phyloP scores from a whole-genome alignment of 2,797 vertebrate species.

The Helarctos malayanus region DNA sequence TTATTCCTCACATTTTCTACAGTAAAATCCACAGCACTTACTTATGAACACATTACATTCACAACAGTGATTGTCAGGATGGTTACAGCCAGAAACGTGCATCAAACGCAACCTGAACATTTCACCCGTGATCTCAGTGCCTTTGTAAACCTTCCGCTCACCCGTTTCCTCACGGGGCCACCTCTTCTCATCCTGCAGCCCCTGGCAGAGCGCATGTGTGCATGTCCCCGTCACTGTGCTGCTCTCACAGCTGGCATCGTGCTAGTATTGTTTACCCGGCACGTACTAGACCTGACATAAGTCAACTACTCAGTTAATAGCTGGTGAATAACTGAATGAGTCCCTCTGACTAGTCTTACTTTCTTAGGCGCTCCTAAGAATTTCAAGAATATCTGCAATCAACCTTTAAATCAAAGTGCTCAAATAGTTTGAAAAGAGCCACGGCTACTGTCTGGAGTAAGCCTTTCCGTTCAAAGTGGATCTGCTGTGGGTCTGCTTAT shows the following conservation, averaged over 20 bases:
- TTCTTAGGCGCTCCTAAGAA: neutral
- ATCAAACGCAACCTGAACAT: neutral
- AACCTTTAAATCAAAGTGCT: neutral
- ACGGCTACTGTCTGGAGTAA: rapidly evolving
- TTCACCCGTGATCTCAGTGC: rapidly evolving
- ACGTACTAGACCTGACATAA: neutral
- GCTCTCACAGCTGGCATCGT: neutral
- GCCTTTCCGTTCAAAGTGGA: neutral
- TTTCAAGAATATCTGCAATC: neutral
- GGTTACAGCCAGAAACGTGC: neutral
- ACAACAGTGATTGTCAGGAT: neutral
- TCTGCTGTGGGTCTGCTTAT: neutral
- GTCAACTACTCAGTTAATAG: neutral
- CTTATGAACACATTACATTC: neutral
- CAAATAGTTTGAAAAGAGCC: neutral
- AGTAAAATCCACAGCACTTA: neutral
- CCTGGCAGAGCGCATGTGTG: rapidly evolving
- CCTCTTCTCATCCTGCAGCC: neutral
- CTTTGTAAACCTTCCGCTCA: neutral
- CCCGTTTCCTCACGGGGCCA: neutral
- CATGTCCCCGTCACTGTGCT: neutral
- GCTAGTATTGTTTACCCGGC: neutral
- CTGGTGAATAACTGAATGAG: neutral
- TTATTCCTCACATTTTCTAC: neutral
- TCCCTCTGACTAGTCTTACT: neutral